phyloP scores from a whole-genome alignment of 2,888 invertebrate genomes.

The Pyrgus malvae region DNA sequence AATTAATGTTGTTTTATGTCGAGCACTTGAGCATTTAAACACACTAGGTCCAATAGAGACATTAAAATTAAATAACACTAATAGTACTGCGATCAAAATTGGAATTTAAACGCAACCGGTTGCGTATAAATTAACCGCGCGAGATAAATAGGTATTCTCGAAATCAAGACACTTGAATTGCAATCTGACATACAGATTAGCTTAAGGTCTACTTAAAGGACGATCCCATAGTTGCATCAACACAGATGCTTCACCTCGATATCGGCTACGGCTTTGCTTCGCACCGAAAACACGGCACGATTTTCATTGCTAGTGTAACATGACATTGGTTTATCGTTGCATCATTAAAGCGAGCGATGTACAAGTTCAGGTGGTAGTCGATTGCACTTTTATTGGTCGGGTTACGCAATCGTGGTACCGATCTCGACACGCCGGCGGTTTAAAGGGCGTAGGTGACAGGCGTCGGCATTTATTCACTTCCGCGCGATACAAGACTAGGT shows the following conservation, averaged over 20 bases:
- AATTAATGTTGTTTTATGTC: background rate
- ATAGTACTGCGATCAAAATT: background rate
- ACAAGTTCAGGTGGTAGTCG: constrained; percentile 24
- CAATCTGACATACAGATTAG: constrained; percentile 27
- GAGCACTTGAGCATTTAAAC: background rate
- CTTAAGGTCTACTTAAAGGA: constrained; percentile 22
- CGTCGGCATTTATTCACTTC: constrained; percentile 73
- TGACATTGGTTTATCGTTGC: constrained; percentile 26
- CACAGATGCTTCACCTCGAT: constrained; percentile 24
- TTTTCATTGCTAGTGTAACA: constrained; percentile 28
- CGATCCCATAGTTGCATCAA: constrained; percentile 27
- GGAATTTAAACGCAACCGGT: background rate
- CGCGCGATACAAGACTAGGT: constrained; percentile 70
- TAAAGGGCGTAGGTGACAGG: constrained; percentile 76
- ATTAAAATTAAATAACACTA: background rate
- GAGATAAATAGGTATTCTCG: constrained; percentile 26
- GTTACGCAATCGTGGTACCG: constrained; percentile 41
- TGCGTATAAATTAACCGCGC: constrained; percentile 19
- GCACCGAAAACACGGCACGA: constrained; percentile 22
- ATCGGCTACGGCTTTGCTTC: constrained; percentile 15
- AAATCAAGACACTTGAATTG: constrained; percentile 27
- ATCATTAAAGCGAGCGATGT: constrained; percentile 27
- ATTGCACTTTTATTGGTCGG: constrained; percentile 30
- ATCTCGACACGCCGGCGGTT: constrained; percentile 56
- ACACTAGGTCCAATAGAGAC: background rate